Conservation (phyloP, 2,888 invertebrate species). For the Operophtera brumata region DNA sequence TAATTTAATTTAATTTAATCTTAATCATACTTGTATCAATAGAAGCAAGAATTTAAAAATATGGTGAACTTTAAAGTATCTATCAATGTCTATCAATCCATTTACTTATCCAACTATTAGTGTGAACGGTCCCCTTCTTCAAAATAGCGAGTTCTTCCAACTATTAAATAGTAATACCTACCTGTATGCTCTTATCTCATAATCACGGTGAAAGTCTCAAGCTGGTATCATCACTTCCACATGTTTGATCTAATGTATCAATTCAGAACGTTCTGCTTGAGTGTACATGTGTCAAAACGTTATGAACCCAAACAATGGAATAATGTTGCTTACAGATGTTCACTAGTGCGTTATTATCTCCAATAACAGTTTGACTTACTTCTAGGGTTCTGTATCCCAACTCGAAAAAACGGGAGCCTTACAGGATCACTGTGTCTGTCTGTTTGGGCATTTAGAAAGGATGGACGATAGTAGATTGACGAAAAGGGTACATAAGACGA, state of each 20-base stretch:
- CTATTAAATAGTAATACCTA: too few relatives aligned
- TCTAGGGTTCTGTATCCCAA: not conserved
- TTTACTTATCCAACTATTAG: too few relatives aligned
- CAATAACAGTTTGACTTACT: constrained; percentile 5
- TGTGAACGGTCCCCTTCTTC: constrained; percentile 1
- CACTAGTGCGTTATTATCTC: constrained; percentile 12
- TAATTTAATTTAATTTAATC: too few relatives aligned
- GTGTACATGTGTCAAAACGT: constrained; percentile 23
- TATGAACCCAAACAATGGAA: constrained; percentile 4
- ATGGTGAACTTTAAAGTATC: too few relatives aligned
- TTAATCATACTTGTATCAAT: too few relatives aligned
- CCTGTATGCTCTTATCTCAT: constrained; percentile 3
- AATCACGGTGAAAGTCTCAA: constrained; percentile 11
- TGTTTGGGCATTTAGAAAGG: too few relatives aligned
- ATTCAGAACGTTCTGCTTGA: constrained; percentile 11
- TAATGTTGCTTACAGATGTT: constrained; percentile 8
- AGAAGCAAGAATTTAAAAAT: too few relatives aligned
- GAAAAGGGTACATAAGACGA: too few relatives aligned
- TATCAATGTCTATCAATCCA: too few relatives aligned
- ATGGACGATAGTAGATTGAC: too few relatives aligned
- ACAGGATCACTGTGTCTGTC: too few relatives aligned
- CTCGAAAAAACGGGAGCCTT: too few relatives aligned
- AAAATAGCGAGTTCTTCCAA: constrained; percentile 12
- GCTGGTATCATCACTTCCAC: constrained; percentile 22
- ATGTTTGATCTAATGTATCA: constrained; percentile 19